phyloP scores from a whole-genome alignment of 2,113 vertebrate species.

The Microcebus jonahi region DNA sequence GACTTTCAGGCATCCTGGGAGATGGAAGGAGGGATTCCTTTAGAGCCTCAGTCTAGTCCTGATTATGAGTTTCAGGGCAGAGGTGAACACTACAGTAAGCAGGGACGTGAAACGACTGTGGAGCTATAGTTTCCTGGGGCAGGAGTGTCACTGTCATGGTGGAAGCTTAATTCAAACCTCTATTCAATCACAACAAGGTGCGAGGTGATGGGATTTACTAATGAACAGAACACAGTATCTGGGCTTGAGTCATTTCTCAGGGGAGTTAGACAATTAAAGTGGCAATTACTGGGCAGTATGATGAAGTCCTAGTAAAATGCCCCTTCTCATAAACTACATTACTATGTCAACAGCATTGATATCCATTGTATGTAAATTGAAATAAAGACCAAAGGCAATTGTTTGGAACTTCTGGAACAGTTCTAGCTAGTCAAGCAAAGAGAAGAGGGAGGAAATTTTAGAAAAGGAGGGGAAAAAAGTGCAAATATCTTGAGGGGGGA shows the following conservation, averaged over 20 bases:
- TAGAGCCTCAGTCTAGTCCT: not conserved
- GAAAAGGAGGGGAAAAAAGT: not conserved
- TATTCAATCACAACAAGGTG: not conserved
- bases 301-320: not conserved
- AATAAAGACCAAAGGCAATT: not conserved
- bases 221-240: not conserved
- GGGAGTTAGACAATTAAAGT: not conserved
- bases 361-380: not conserved
- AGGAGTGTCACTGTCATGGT: not conserved
- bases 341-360: not conserved
- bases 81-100: not conserved
- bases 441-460: not conserved
- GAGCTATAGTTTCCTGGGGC: not conserved
- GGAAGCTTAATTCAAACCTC: not conserved
- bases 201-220: not conserved
- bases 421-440: not conserved
- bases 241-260: not conserved
- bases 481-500: not conserved
- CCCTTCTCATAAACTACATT: not conserved
- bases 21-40: not conserved
- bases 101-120: not conserved
- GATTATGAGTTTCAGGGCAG: not conserved
- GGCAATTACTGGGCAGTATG: not conserved
- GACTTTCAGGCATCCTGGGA: not conserved
- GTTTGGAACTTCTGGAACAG: not conserved